These are phyloP conservation scores for Phacellophora camtschatica DNA, from an alignment of 30 jellyfish, hydroid and myxozoan species.

Conservation along the genomic window DNA sequence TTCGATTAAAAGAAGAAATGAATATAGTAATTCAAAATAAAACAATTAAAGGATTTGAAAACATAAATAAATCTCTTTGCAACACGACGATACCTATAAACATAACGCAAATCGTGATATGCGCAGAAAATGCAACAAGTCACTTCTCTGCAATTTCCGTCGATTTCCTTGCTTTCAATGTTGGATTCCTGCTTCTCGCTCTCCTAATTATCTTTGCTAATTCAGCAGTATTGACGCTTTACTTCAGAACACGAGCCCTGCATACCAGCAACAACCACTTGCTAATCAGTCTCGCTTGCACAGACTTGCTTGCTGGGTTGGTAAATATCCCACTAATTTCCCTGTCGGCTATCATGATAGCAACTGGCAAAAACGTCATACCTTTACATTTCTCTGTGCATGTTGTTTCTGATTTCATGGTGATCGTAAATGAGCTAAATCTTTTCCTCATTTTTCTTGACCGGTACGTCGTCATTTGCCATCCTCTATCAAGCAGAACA, in stretches of 20 bases:
- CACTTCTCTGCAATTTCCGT: too few relatives aligned
- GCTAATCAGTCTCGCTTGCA: slow-evolving; percentile 57
- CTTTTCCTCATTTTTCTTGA: slow-evolving; percentile 51
- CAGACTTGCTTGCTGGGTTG: slow-evolving; percentile 54
- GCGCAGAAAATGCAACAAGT: too few relatives aligned
- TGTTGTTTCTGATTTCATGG: slow-evolving; percentile 50
- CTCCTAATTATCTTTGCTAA: slow-evolving; percentile 35
- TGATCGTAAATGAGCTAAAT: slow-evolving; percentile 54
- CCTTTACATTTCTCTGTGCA: slow-evolving; percentile 32
- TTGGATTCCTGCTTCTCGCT: slow-evolving; percentile 35
- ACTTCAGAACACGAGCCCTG: slow-evolving; percentile 35
- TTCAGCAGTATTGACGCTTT: slow-evolving; percentile 14
- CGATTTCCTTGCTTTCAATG: slow-evolving; percentile 3
- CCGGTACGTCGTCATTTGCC: slow-evolving; percentile 60
- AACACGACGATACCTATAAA: too few relatives aligned
- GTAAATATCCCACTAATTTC: slow-evolving; percentile 43
- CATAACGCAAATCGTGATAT: too few relatives aligned
- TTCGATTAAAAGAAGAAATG: too few relatives aligned
- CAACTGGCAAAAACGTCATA: background rate
- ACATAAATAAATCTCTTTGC: too few relatives aligned
- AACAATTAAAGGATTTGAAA: too few relatives aligned
- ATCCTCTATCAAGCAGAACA: slow-evolving; percentile 50
- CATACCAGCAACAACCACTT: slow-evolving; percentile 49
- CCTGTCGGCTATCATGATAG: slow-evolving; percentile 23
- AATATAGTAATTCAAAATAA: too few relatives aligned